Evolutionary conservation across 2,113 vertebrate species (phyloP).

Genomic region (Rhipidura dahli): DNA sequence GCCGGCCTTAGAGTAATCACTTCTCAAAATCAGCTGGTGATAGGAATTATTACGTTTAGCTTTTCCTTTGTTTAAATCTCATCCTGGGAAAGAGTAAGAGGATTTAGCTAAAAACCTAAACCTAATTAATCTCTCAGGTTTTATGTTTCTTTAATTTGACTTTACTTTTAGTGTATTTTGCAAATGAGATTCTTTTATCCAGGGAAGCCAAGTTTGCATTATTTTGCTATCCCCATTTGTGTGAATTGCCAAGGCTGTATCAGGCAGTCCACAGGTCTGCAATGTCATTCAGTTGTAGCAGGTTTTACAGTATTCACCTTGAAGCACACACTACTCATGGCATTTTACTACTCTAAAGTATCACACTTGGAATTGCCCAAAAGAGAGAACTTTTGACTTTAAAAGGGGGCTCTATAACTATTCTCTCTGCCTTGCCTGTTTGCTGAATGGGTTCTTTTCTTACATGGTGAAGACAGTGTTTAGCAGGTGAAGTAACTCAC

Average conservation of each 20-base stretch:
- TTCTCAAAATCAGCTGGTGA: background rate
- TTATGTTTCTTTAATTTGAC: background rate
- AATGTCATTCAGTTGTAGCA: background rate
- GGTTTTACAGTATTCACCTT: background rate
- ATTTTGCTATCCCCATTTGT: background rate
- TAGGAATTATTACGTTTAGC: background rate
- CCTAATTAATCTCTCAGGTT: background rate
- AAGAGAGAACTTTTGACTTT: conserved; percentile 45
- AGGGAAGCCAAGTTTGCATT: background rate
- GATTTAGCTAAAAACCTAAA: conserved; percentile 5
- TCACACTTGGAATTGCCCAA: conserved; percentile 20
- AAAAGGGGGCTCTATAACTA: conserved; percentile 39
- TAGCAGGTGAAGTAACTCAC: conserved; percentile 48
- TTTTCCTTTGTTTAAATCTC: background rate
- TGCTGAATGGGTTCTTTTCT: conserved; percentile 28
- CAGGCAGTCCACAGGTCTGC: background rate
- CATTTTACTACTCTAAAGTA: background rate
- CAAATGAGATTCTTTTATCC: background rate
- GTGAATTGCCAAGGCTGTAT: background rate
- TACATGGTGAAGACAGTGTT: background rate
- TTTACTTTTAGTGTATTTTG: background rate
- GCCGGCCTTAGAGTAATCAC: background rate
- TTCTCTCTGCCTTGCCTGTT: conserved; percentile 27
- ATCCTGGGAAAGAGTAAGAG: background rate
- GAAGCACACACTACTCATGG: background rate